Evolutionary conservation across 2,113 vertebrate genomes (phyloP).

Genomic region (Elgaria multicarinata): DNA sequence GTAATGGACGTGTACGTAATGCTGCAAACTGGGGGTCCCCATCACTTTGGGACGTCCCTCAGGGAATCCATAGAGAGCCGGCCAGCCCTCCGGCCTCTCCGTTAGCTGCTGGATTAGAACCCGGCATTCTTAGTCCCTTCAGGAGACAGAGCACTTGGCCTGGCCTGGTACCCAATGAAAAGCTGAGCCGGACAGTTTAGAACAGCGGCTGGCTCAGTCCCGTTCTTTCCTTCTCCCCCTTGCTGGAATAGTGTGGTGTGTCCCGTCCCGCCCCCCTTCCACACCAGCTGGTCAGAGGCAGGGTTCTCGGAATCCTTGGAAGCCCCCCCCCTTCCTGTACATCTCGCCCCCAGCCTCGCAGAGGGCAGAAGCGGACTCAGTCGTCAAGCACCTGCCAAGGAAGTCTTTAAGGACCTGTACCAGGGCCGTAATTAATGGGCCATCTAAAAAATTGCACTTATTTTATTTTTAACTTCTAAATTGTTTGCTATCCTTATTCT

Average conservation of each 20-base stretch:
- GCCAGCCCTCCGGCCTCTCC: neutral
- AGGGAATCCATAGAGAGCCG: neutral
- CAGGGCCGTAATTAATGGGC: neutral
- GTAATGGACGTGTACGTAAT: neutral
- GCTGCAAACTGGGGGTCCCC: too few species aligned
- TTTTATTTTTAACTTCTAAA: neutral
- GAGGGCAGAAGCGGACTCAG: neutral
- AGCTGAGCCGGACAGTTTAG: neutral
- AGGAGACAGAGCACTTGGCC: too few species aligned
- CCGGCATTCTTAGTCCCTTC: neutral
- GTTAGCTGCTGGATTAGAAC: neutral
- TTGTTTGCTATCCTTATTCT: too few species aligned
- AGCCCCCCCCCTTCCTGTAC: too few species aligned
- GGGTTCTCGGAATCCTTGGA: neutral
- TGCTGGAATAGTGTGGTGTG: too few species aligned
- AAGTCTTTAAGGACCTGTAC: too few species aligned
- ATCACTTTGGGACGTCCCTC: neutral
- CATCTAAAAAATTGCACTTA: neutral
- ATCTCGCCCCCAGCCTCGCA: too few species aligned
- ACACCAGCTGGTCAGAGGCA: too few species aligned
- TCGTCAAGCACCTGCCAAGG: too few species aligned
- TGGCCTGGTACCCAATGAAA: neutral
- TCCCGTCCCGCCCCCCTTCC: too few species aligned
- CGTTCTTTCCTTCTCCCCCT: too few species aligned
- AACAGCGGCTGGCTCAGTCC: neutral